Conservation (phyloP, 2,113 vertebrate species). For the Oncorhynchus nerka region DNA sequence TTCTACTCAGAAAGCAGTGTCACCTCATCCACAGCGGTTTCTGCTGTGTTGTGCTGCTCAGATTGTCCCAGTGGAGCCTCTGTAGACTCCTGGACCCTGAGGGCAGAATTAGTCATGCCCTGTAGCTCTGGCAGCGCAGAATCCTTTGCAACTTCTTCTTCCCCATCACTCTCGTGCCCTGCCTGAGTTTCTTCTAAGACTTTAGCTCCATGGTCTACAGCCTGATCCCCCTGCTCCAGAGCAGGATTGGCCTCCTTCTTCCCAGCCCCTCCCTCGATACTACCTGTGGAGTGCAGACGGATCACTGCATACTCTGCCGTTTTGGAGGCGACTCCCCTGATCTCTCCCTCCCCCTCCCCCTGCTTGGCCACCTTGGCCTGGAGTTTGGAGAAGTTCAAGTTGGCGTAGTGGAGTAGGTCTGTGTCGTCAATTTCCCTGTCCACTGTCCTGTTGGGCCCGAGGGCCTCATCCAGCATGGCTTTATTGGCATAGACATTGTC, state of each 20-base stretch:
- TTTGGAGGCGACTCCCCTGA: constrained; percentile 25
- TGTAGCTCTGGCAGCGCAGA: background rate
- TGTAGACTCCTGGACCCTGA: too few species aligned
- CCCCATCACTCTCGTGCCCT: background rate
- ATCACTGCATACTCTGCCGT: constrained; percentile 37
- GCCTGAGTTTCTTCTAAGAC: background rate
- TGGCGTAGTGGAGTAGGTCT: constrained; percentile 10
- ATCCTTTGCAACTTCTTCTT: background rate
- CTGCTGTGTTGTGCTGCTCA: background rate
- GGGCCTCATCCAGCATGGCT: constrained; percentile 2
- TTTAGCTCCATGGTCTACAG: background rate
- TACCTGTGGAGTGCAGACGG: background rate
- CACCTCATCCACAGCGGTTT: background rate
- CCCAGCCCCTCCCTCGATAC: background rate
- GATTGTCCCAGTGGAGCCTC: too few species aligned
- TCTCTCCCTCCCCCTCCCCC: background rate
- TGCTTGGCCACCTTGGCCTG: constrained; percentile 1
- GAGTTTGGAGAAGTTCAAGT: constrained; percentile 32
- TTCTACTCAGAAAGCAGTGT: background rate
- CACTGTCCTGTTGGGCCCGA: background rate
- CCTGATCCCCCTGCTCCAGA: background rate
- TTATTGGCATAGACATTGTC: constrained; percentile 31
- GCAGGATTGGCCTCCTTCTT: constrained; percentile 5
- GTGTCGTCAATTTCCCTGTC: background rate
- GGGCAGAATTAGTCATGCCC: background rate